Base-by-base conservation (phyloP, 2,888 invertebrate species). In the Asteroscopus sphinx region DNA sequence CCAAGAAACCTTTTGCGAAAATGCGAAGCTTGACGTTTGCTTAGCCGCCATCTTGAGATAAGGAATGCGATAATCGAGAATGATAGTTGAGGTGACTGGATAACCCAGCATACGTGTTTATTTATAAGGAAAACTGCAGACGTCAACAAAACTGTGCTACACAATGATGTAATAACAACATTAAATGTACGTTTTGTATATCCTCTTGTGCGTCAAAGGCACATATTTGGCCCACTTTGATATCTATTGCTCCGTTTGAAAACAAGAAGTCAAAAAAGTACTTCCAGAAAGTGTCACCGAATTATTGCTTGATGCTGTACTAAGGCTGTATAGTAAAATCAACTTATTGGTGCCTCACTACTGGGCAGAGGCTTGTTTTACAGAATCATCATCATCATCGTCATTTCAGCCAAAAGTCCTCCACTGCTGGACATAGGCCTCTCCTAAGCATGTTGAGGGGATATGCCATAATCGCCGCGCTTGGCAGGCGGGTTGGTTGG, bases 1-100 rank as follows among this genome's bases (percentile, higher is more conserved):
- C n/a, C 17, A 12, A 35, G 17, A 13, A 36, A 53, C 28, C 9
- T 42, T 52, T 30, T 12, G 26, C 42, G 1, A 30, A 28, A 44
- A 35, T 41, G 35, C 39, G 36, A 36, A 41, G 32, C 11, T 26
- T 51, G 55, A 65, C 54, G 39, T 49, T 40, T 39, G 12, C 36
- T 17, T 35, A 32, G 54, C 4, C 64, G 68, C 68, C 72, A 75
- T 73, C 49, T 75, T 61, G 32, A 55, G 72, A 72, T 74, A 70
- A 70, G 42, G 28, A 12, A 52, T 36, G 51, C 41, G 72, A 68
- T 75, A 59, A 73, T 73, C 76, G 46, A 21, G 49, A 15, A 42
- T 44, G 76, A 73, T 72, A 73, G 48, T 11, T 15, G 60, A 67
- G 75, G 61, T 68, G 75, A 64, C 55, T 45, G 45, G 72, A 75